A percentile compares a stretch with the other conserved stretches of the same genome.
These are phyloP conservation scores for Pogonocherus hispidulus DNA, from an alignment of 2,888 invertebrate genomes.

Conservation along the genomic window DNA sequence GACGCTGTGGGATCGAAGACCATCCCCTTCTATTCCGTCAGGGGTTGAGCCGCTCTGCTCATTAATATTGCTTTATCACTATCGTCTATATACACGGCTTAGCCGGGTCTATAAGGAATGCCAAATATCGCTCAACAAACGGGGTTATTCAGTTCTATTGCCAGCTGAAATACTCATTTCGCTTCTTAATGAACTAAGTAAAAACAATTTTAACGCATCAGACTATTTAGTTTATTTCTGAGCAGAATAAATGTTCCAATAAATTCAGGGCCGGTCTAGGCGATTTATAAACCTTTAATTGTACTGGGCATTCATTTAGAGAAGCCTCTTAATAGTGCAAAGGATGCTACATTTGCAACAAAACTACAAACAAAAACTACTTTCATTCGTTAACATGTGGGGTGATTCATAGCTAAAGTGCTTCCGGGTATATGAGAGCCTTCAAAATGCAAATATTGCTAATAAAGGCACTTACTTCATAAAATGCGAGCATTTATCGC, in stretches of 20 bases:
- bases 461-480: no score
- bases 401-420: no score
- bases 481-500: no score
- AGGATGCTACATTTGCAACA: no score
- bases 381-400: no score
- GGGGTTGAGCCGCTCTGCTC: slow-evolving; percentile 4
- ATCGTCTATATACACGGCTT: slow-evolving; percentile 1
- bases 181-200: slow-evolving; percentile 40
- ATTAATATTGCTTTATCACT: slow-evolving; percentile 23
- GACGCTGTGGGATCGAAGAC: background rate
- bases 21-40: slow-evolving; percentile 2
- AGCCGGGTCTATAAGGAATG: slow-evolving; percentile 8
- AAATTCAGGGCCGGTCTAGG: slow-evolving; percentile 12
- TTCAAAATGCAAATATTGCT: no score
- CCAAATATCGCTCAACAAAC: slow-evolving; percentile 22
- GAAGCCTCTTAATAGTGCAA: background rate
- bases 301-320: background rate
- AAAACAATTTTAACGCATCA: slow-evolving; percentile 36
- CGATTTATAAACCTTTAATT: slow-evolving; percentile 21
- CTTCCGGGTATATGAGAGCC: no score
- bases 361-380: no score
- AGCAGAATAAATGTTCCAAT: slow-evolving; percentile 12
- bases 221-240: slow-evolving; percentile 30
- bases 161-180: slow-evolving; percentile 37
- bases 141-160: slow-evolving; percentile 24